These are phyloP conservation scores for Arrhamphus sclerolepis DNA, from an alignment of 2,797 vertebrate species.

Conservation along the genomic window DNA sequence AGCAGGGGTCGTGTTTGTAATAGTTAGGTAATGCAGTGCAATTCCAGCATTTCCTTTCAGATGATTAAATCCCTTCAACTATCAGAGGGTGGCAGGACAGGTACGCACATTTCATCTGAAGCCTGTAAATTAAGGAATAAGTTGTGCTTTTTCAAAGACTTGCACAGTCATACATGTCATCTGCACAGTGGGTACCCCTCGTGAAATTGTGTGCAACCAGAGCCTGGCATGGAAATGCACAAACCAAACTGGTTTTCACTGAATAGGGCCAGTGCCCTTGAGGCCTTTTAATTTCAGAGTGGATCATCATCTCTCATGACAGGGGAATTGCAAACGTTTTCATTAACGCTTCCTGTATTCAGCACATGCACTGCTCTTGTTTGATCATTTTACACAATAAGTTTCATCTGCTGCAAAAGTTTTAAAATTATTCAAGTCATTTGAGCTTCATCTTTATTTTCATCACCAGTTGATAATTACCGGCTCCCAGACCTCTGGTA, in stretches of 20 bases:
- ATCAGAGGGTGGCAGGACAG: conserved; percentile 42
- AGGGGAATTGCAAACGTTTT: neutral
- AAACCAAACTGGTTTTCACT: conserved; percentile 4
- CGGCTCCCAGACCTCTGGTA: too few species aligned
- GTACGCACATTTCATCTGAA: conserved; percentile 27
- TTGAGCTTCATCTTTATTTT: too few species aligned
- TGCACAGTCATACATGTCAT: conserved; percentile 15
- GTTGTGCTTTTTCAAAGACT: conserved; percentile 41
- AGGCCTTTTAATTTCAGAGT: conserved; percentile 11
- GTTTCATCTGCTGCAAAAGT: too few species aligned
- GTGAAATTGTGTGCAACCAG: conserved; percentile 54
- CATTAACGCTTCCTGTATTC: neutral
- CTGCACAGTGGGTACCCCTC: conserved; percentile 15
- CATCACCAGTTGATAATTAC: too few species aligned
- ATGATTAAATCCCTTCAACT: conserved; percentile 48
- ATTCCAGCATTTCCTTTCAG: conserved; percentile 20
- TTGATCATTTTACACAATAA: too few species aligned
- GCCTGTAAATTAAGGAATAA: conserved; percentile 26
- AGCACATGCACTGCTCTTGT: too few species aligned
- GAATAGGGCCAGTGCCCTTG: neutral
- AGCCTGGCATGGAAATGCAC: conserved; percentile 1
- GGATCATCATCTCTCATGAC: neutral
- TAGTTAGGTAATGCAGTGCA: conserved; percentile 28
- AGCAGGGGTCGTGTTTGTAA: conserved; percentile 31
- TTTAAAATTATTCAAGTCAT: too few species aligned